phyloP scores from a whole-genome alignment of 2,888 invertebrate species.

The Patella pellucida region DNA sequence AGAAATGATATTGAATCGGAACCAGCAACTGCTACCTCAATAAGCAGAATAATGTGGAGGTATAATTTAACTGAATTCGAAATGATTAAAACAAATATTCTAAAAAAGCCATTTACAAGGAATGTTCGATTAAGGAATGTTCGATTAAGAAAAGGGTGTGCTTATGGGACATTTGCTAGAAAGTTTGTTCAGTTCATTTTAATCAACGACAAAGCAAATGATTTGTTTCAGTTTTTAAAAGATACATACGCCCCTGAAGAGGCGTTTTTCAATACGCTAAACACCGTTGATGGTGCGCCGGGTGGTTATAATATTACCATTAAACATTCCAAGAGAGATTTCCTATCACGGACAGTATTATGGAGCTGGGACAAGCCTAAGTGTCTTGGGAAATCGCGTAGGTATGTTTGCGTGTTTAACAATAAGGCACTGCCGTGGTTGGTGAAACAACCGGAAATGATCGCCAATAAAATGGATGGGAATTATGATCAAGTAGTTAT shows the following conservation, averaged over 20 bases:
- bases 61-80: slow-evolving; percentile 28
- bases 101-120: slow-evolving; percentile 38
- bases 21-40: slow-evolving; percentile 24
- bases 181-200: slow-evolving; percentile 60
- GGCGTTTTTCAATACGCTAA: slow-evolving; percentile 64
- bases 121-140: no score
- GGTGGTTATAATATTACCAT: slow-evolving; percentile 51
- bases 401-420: slow-evolving; percentile 47
- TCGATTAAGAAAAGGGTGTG: slow-evolving; percentile 58
- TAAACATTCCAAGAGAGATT: slow-evolving; percentile 39
- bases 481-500: slow-evolving; percentile 41
- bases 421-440: slow-evolving; percentile 57
- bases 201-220: slow-evolving; percentile 41
- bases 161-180: slow-evolving; percentile 60
- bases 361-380: slow-evolving; percentile 39
- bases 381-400: slow-evolving; percentile 38
- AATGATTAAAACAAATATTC: slow-evolving; percentile 32
- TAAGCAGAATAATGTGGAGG: slow-evolving; percentile 35
- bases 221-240: slow-evolving; percentile 59
- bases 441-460: slow-evolving; percentile 50
- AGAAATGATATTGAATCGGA: slow-evolving; percentile 64
- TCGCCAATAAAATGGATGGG: slow-evolving; percentile 62
- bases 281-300: slow-evolving; percentile 53
- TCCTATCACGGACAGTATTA: slow-evolving; percentile 49
- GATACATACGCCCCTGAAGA: slow-evolving; percentile 67